These are phyloP conservation scores for Parazoanthus atlanticus DNA, from an alignment of 92 coral and sea anemone genomes.

Conservation along the genomic window DNA sequence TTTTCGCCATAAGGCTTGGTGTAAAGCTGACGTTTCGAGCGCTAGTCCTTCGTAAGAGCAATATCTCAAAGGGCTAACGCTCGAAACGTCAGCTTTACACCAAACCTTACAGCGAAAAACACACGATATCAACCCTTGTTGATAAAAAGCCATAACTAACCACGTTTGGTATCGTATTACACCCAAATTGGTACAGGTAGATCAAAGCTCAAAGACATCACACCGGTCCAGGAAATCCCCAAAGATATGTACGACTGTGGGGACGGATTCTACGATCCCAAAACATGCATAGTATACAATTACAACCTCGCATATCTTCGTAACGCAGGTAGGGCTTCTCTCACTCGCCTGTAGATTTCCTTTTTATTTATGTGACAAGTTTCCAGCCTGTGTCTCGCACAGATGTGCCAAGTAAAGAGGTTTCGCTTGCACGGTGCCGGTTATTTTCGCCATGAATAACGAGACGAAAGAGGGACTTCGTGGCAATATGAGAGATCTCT, in stretches of 20 bases:
- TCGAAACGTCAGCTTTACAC: too few relatives aligned
- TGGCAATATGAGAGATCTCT: too few relatives aligned
- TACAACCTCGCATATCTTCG: constrained; percentile 68
- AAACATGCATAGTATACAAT: constrained; percentile 45
- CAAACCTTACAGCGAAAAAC: background rate
- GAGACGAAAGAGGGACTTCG: too few relatives aligned
- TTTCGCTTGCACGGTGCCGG: too few relatives aligned
- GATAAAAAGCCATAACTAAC: background rate
- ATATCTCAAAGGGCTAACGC: too few relatives aligned
- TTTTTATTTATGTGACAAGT: background rate
- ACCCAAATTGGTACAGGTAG: constrained; percentile 49
- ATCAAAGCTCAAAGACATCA: constrained; percentile 58
- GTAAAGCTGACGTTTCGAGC: too few relatives aligned
- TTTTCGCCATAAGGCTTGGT: too few relatives aligned
- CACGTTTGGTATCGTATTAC: background rate
- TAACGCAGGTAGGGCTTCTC: constrained; percentile 61
- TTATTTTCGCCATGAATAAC: too few relatives aligned
- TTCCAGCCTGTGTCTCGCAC: background rate
- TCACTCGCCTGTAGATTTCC: background rate
- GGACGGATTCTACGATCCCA: constrained; percentile 79
- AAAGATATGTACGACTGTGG: constrained; percentile 84
- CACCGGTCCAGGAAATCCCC: constrained; percentile 68
- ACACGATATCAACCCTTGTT: background rate
- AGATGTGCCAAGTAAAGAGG: too few relatives aligned
- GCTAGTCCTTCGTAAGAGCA: too few relatives aligned